Base-by-base conservation (phyloP, 2,113 vertebrate genomes). In the Bufo bufo region DNA sequence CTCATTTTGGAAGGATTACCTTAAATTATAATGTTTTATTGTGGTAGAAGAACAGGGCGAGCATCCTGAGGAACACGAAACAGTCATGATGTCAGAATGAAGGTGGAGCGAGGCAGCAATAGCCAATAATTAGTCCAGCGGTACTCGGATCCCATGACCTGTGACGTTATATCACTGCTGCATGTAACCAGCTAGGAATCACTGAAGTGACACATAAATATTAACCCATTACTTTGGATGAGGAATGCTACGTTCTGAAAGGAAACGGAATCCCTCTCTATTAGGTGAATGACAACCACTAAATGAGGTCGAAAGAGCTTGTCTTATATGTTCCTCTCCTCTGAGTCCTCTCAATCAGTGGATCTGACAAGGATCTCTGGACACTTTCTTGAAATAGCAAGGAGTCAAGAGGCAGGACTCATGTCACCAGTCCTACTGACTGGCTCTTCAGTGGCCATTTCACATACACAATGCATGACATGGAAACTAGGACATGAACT, bases 1-100 rank as follows among this genome's bases (percentile, higher is more conserved):
- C 54, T 80, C 54, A 80, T 80, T 59, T 59, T 80, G 52, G 11
- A 2, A 20, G 54, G 23, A 17, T 80, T 80, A 80, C 54, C 78
- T 80, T 80, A 80, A 80, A 80, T 80, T 80, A 80, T 59, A 43
- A 23, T 74, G 54, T 43, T 79, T 79, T 56, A 79, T 79, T 80
- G 78, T 59, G 78, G 78, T n/a, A 43, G 23, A 47, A 47, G 71
- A 74, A 74, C 43, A 47, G 43, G 12, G 33, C 11, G 71, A 47
- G 16, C 71, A 47, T 74, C 71, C 71, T 74, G 6, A 45, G 3
- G 13, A 72, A 13, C 69, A 16, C 33, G 20, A 33, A 66, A 4
- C 69, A 17, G 63, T 45, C 33, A 16, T 72, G 69, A 45, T 74
- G 71, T 74, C 43, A 74, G 14, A 6, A 45, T 14, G 69, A 47